phyloP scores from a whole-genome alignment of 1,140 invertebrate species.

The Sitobion miscanthi region DNA sequence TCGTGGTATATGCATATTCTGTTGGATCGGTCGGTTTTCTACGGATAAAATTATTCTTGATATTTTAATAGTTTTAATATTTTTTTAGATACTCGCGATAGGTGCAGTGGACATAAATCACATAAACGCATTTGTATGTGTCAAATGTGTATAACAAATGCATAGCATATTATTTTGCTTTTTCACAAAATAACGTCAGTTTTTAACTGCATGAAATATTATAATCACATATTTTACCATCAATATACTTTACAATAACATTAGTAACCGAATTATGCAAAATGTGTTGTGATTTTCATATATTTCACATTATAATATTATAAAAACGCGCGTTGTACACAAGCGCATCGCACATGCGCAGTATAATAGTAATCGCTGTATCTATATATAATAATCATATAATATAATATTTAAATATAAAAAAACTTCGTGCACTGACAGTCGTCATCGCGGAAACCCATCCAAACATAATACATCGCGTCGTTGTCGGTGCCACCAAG shows the following conservation, averaged over 20 bases:
- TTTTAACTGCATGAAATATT: background rate
- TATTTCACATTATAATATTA: background rate
- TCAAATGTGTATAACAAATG: background rate
- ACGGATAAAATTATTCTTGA: background rate
- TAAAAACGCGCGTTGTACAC: background rate
- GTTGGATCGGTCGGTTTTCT: background rate
- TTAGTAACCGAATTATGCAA: background rate
- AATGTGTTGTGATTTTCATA: background rate
- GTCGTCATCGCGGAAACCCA: background rate
- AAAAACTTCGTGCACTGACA: background rate
- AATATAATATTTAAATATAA: background rate
- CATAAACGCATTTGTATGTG: background rate
- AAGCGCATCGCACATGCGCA: no score
- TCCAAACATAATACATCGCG: constrained; percentile 2
- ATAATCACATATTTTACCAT: background rate
- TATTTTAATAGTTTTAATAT: background rate
- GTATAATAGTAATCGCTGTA: background rate
- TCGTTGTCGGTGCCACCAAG: background rate
- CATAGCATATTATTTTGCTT: background rate
- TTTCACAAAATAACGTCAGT: background rate
- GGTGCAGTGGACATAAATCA: background rate
- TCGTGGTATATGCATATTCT: background rate
- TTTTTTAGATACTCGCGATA: background rate
- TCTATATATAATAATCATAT: background rate
- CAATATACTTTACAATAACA: background rate